Base-by-base conservation (phyloP, 2,888 invertebrate species). In the Gryllus longicercus region DNA sequence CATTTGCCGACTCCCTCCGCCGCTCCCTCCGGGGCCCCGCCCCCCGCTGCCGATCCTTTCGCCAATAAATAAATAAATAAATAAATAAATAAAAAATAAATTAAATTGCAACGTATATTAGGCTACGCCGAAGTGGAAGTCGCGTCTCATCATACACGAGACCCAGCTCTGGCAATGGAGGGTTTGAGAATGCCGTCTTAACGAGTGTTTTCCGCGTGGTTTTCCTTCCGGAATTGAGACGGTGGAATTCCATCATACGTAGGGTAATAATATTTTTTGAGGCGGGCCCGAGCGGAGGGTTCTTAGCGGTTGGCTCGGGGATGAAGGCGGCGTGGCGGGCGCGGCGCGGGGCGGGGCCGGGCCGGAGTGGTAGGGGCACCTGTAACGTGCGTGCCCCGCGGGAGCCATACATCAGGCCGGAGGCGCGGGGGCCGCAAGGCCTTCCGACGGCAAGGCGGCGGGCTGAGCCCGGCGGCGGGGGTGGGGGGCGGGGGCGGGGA, bases 401-500 rank as follows among this genome's bases (percentile, higher is more conserved):
- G 77, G 80, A 78, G n/a, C 74, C 80, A 80, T 80, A 75, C 80
- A 80, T 79, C 79, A 79, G 74, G 75, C 38, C 38, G 38, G 38
- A 3, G 16, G 23, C n/a, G 38, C 38, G 38, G 51, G 21, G n/a
- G 63, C 4, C 16, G 14, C 63, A 1, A 4, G 5, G 63, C 5
- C 14, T 14, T 63, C 16, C 63, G 63, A 63, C 14, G 63, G 63
- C 16, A 5, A 63, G 14, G 63, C 16, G 63, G 63, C 16, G 63
- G 63, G 63, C 63, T 18, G 63, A 63, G 63, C 16, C 16, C n/a
- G 63, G 63, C 63, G n/a, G 63, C 63, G 63, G n/a, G 8, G 63
- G 63, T 2, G 2, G 2, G 2, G 2, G 63, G n/a, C 4, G 63
- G 4, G 16, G 14, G 14, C 8, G 16, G 10, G 16, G 1, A 1